phyloP scores from a whole-genome alignment of 1,140 invertebrate species.

The Cydia splendana region DNA sequence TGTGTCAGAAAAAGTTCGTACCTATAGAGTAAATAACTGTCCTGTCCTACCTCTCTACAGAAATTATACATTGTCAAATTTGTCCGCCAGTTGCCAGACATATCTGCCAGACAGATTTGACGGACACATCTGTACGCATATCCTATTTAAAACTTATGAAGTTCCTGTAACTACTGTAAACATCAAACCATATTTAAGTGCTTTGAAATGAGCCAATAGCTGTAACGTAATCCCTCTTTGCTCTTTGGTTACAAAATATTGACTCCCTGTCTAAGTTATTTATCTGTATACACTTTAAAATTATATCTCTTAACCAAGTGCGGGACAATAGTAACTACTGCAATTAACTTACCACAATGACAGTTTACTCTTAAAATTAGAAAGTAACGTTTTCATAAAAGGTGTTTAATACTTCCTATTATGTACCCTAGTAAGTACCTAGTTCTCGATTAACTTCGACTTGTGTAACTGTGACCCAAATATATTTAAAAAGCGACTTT shows the following conservation, averaged over 20 bases:
- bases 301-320: background rate
- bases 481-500: background rate
- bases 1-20: no score
- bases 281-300: background rate
- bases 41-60: no score
- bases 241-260: background rate
- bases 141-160: no score
- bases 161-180: no score
- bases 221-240: background rate
- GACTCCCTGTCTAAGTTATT: background rate
- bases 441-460: background rate
- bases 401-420: background rate
- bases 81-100: no score
- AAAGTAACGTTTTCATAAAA: slow-evolving; percentile 1
- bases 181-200: background rate
- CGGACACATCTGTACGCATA: no score
- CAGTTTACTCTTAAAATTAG: background rate
- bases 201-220: background rate
- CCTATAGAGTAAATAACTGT: no score
- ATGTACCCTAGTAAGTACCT: background rate
- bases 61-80: no score
- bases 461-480: slow-evolving; percentile 4
- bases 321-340: background rate
- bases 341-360: background rate
- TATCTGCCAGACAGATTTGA: no score